Base-by-base conservation (phyloP, 2,888 invertebrate genomes). In the Liopterus haemorrhoidalis region DNA sequence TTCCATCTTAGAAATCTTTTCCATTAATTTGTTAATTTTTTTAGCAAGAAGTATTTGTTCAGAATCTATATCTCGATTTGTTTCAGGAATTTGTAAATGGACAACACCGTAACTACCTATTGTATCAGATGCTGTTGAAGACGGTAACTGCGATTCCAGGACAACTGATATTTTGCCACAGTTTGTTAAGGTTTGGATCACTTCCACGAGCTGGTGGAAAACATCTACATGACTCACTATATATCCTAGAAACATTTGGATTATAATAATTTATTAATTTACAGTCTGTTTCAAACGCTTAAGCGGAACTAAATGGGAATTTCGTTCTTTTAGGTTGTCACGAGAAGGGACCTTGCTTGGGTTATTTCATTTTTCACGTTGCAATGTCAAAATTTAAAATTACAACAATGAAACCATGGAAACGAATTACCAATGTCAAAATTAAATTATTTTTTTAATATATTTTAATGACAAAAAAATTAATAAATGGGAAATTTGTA, bases 1-100 rank as follows among this genome's bases (percentile, higher is more conserved):
- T 25, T 57, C 56, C 48, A 68, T 50, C 52, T 64, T 68, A 16
- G 57, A 58, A 38, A 69, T 50, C 49, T 68, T 66, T 30, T 56
- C 59, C 11, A 54, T 15, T 27, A 69, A 47, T 54, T 67, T 68
- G 25, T 52, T 54, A 48, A 58, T 59, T 46, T 65, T 67, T 51
- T 52, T 56, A 21, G 59, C 55, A 41, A 66, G 53, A 6, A 21
- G 21, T 11, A 8, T 18, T 54, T 63, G 63, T 4, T 54, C 50
- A 24, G 54, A 39, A 54, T 67, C 64, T 24, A 62, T 44, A 25
- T 58, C 54, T 20, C 66, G 46, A 5, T 15, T 15, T 6, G 22
- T 28, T 55, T 41, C 30, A 52, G 67, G 64, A 30, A 68, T 57
- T 20, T 49, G 39, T 20, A 68, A 49, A 49, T 61, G 57, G 33